Evolutionary conservation across 1,140 invertebrate genomes (phyloP).

Genomic region (Cyclargus thomasi): DNA sequence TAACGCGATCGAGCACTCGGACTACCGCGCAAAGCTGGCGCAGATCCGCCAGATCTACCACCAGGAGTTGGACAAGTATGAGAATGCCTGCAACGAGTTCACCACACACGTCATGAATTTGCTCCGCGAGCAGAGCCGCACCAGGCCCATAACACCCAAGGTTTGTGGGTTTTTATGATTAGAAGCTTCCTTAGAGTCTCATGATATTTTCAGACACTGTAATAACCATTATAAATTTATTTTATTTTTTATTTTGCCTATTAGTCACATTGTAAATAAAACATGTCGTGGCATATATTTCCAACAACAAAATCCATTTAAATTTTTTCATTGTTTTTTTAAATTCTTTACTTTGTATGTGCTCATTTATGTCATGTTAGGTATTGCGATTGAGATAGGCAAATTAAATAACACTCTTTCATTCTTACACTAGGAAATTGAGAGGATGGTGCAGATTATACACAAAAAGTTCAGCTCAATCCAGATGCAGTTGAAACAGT

Average conservation of each 20-base stretch:
- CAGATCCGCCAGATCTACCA: slow-evolving; percentile 99
- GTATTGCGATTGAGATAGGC: too few relatives aligned
- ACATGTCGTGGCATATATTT: too few relatives aligned
- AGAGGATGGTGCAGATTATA: slow-evolving; percentile 99
- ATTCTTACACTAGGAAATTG: slow-evolving; percentile 88
- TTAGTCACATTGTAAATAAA: too few relatives aligned
- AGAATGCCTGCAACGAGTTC: slow-evolving; percentile 99
- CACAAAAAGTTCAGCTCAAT: slow-evolving; percentile 99
- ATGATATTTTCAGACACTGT: too few relatives aligned
- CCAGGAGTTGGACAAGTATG: slow-evolving; percentile 99
- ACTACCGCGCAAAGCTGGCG: slow-evolving; percentile 98
- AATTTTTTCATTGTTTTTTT: too few relatives aligned
- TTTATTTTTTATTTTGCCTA: too few relatives aligned
- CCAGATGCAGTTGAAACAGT: slow-evolving; percentile 99
- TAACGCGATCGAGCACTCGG: slow-evolving; percentile 98
- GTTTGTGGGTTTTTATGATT: slow-evolving; percentile 26
- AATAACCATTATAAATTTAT: too few relatives aligned
- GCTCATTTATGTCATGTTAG: too few relatives aligned
- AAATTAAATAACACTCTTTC: neutral
- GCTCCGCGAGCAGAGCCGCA: slow-evolving; percentile 96
- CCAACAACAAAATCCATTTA: too few relatives aligned
- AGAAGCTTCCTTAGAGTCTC: too few relatives aligned
- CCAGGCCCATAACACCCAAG: slow-evolving; percentile 93
- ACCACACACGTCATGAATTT: slow-evolving; percentile 99
- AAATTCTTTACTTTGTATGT: too few relatives aligned